Conservation (phyloP, 2,113 vertebrate species). For the Ardeotis arabs region DNA sequence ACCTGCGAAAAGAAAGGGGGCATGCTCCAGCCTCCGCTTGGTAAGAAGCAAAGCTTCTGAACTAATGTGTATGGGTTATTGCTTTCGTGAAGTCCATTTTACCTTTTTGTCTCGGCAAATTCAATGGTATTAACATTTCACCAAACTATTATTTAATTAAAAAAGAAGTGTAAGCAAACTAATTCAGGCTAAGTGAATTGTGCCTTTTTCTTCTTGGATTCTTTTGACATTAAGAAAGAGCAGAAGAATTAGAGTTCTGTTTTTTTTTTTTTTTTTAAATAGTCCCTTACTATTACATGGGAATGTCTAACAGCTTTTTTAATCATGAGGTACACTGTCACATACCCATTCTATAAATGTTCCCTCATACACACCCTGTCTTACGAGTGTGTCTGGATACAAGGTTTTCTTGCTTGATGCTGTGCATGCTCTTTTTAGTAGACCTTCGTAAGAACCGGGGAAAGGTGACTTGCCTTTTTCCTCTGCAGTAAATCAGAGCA, state of each 20-base stretch:
- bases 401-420: background rate
- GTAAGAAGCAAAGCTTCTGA: constrained; percentile 72
- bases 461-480: background rate
- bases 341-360: background rate
- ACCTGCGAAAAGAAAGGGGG: constrained; percentile 94
- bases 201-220: background rate
- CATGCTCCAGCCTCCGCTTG: constrained; percentile 95
- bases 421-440: background rate
- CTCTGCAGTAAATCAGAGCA: background rate
- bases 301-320: background rate
- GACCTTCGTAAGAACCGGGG: background rate
- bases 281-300: background rate
- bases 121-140: background rate
- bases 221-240: background rate
- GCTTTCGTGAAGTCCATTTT: background rate
- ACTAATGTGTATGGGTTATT: background rate
- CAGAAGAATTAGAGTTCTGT: background rate
- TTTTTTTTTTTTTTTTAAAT: background rate
- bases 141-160: background rate
- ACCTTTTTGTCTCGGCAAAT: background rate
- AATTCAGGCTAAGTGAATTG: background rate
- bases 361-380: background rate
- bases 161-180: background rate
- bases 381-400: background rate
- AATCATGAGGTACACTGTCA: background rate